Percentiles rank a stretch among this genome's conserved stretches.
Evolutionary conservation across 2,113 vertebrate species (phyloP).

Genomic region (Emydura subglobosa): DNA sequence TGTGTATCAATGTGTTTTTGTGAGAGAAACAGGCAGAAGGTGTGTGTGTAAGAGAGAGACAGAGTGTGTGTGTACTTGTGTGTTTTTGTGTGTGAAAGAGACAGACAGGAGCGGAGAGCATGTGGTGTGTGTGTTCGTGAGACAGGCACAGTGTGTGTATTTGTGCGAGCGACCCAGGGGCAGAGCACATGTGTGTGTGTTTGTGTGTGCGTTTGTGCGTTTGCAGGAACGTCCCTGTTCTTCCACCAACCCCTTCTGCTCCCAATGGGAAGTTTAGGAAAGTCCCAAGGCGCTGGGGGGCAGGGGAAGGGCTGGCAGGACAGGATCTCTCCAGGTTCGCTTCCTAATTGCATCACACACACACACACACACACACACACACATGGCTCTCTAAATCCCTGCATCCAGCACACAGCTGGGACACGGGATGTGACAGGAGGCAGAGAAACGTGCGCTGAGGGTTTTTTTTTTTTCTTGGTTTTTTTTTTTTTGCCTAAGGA

Average conservation of each 20-base stretch:
- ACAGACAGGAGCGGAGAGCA: background rate
- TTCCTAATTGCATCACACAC: background rate
- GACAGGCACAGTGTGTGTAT: background rate
- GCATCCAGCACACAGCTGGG: background rate
- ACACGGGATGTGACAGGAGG: conserved; percentile 23
- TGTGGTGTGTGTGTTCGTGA: background rate
- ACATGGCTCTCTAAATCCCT: background rate
- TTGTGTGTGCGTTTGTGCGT: background rate
- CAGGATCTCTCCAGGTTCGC: background rate
- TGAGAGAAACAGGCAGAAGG: background rate
- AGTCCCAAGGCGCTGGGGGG: background rate
- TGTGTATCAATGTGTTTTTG: background rate
- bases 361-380: background rate
- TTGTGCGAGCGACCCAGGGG: background rate
- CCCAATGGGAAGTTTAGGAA: background rate
- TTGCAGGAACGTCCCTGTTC: background rate
- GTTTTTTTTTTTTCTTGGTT: background rate
- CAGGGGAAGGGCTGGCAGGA: background rate
- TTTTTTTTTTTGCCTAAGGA: background rate
- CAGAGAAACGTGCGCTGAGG: background rate
- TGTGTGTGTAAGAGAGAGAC: background rate
- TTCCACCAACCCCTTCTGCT: background rate
- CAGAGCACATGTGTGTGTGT: background rate
- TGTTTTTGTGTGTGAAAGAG: background rate
- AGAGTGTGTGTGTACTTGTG: background rate